Percentiles rank a stretch among this genome's conserved stretches.
Conservation (phyloP, 2,113 vertebrate species). For the Oreochromis niloticus region DNA sequence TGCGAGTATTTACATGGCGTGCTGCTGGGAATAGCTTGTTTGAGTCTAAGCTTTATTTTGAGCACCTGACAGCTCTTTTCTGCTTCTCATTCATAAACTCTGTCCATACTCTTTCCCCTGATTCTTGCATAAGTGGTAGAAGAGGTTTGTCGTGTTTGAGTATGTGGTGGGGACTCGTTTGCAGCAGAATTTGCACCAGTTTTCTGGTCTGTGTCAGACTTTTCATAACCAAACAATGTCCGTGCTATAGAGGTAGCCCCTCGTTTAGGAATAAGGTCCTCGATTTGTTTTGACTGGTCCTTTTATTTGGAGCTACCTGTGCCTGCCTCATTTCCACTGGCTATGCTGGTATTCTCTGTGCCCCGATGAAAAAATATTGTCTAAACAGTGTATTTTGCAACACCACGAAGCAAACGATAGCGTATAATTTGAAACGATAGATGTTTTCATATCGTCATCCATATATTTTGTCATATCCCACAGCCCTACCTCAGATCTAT, state of each 20-base stretch:
- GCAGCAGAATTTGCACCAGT: accelerated
- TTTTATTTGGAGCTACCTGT: not conserved
- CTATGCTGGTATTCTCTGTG: not conserved
- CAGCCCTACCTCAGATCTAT: accelerated
- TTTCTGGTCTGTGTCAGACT: not conserved
- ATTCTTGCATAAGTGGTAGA: not conserved
- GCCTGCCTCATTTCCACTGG: not conserved
- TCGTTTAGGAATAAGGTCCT: not conserved
- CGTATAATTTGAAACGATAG: not conserved
- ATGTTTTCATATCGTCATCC: not conserved
- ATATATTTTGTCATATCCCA: not conserved
- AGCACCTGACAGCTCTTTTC: no score
- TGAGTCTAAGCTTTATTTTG: not conserved
- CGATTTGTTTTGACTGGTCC: not conserved
- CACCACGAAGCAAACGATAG: not conserved
- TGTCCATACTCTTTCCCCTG: not conserved
- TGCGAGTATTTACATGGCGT: no score
- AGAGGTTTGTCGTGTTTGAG: not conserved
- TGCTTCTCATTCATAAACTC: no score
- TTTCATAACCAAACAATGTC: not conserved
- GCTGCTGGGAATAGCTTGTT: not conserved
- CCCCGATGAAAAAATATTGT: no score
- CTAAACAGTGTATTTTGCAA: not conserved
- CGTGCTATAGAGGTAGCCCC: not conserved
- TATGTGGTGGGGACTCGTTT: not conserved